These are phyloP conservation scores for Mus pahari DNA, from an alignment of 2,113 vertebrate species.

Conservation along the genomic window DNA sequence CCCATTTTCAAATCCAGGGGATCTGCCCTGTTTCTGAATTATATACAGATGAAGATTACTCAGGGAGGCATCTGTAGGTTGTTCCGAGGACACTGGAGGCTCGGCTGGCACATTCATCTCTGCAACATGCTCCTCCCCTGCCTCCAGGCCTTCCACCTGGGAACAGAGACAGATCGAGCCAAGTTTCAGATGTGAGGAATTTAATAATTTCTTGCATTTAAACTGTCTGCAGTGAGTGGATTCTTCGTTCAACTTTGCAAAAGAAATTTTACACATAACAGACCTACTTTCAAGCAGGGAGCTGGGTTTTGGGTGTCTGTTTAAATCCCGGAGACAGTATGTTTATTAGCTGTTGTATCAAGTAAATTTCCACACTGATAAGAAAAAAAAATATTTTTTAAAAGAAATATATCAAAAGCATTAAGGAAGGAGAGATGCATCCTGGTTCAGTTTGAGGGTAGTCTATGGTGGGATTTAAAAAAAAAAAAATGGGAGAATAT, in stretches of 20 bases:
- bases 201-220: constrained; percentile 82
- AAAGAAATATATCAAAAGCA: neutral
- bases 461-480: no score
- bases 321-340: neutral
- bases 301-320: neutral
- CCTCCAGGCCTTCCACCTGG: constrained; percentile 76
- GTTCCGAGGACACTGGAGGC: constrained; percentile 79
- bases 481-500: fast-evolving
- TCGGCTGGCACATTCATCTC: constrained; percentile 83
- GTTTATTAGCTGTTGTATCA: neutral
- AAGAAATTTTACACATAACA: constrained; percentile 63
- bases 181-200: constrained; percentile 77
- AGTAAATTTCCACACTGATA: neutral
- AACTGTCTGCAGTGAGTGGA: constrained; percentile 71
- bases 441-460: neutral
- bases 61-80: constrained; percentile 86
- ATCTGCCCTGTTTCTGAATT: constrained; percentile 86
- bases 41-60: constrained; percentile 89
- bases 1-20: constrained; percentile 86
- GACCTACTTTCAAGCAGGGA: constrained; percentile 67
- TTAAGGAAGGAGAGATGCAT: no score
- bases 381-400: neutral
- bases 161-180: constrained; percentile 78
- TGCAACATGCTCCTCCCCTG: neutral
- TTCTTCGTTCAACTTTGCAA: constrained; percentile 79